These are phyloP conservation scores for Rhingia campestris DNA, from an alignment of 2,888 invertebrate species.

Conservation along the genomic window DNA sequence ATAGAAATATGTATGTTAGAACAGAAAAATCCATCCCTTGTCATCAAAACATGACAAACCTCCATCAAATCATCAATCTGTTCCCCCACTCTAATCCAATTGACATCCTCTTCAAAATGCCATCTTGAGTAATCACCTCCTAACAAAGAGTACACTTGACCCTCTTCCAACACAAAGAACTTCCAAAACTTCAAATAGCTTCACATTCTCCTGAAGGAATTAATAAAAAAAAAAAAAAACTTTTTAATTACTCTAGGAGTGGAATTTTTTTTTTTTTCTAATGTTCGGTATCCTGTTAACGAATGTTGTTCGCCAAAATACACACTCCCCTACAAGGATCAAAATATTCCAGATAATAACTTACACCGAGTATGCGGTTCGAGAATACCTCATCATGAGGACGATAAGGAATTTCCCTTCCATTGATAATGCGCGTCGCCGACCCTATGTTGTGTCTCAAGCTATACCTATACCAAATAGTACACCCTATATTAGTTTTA, in stretches of 20 bases:
- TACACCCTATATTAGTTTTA: constrained; percentile 23
- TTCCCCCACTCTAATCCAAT: too few relatives aligned
- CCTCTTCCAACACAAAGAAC: neutral
- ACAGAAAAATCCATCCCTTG: too few relatives aligned
- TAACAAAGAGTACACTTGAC: constrained; percentile 1
- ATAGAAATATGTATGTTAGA: too few relatives aligned
- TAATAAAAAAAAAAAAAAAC: constrained; percentile 13
- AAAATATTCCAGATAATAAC: constrained; percentile 20
- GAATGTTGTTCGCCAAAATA: neutral
- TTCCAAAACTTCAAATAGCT: neutral
- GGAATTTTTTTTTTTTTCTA: constrained; percentile 14
- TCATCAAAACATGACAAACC: too few relatives aligned
- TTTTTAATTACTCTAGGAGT: constrained; percentile 39
- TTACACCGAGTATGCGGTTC: neutral
- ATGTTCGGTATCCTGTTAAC: constrained; percentile 14
- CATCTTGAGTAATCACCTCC: too few relatives aligned
- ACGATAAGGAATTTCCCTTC: constrained; percentile 22
- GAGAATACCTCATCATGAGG: constrained; percentile 2
- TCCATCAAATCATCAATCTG: too few relatives aligned
- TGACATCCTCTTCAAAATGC: neutral
- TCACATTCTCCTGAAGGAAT: constrained; percentile 5
- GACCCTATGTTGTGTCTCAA: neutral
- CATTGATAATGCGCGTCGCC: constrained; percentile 10
- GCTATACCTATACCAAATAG: neutral
- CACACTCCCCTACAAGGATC: neutral